phyloP scores from a whole-genome alignment of 1,140 invertebrate genomes.

The Atta cephalotes region DNA sequence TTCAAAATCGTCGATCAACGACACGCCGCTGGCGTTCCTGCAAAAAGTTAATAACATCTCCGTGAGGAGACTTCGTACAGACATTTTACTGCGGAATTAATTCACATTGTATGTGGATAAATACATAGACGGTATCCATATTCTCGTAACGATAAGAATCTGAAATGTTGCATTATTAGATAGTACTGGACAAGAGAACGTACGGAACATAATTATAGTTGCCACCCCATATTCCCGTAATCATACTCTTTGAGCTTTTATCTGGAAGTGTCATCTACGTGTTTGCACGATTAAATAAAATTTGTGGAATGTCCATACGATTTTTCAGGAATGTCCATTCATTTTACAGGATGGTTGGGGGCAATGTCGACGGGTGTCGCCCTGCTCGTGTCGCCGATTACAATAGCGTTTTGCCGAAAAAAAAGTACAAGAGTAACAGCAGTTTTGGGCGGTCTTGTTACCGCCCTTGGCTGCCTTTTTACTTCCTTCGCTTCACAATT shows the following conservation, averaged over 20 bases:
- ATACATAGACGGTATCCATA: background rate
- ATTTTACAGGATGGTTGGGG: conserved; percentile 92
- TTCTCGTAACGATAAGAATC: conserved; percentile 12
- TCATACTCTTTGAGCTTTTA: background rate
- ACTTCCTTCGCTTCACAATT: conserved; percentile 95
- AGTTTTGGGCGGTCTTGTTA: conserved; percentile 94
- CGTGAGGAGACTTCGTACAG: background rate
- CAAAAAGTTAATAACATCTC: conserved; percentile 55
- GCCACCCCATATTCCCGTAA: background rate
- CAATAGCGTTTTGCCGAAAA: conserved; percentile 93
- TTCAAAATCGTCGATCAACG: conserved; percentile 8
- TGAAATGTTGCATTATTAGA: conserved; percentile 8
- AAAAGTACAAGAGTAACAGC: conserved; percentile 95
- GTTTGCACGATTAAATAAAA: background rate
- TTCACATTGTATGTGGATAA: background rate
- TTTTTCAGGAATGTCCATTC: conserved; percentile 22
- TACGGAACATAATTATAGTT: conserved; percentile 6
- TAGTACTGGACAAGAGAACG: background rate
- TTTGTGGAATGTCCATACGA: conserved; percentile 7
- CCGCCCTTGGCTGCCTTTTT: conserved; percentile 94
- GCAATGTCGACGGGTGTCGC: conserved; percentile 93
- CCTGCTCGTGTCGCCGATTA: conserved; percentile 93
- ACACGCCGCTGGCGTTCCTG: background rate
- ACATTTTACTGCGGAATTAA: conserved; percentile 22
- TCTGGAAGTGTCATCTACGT: conserved; percentile 26